Evolutionary conservation across 1,140 invertebrate genomes (phyloP).

Genomic region (Hyphantria cunea): DNA sequence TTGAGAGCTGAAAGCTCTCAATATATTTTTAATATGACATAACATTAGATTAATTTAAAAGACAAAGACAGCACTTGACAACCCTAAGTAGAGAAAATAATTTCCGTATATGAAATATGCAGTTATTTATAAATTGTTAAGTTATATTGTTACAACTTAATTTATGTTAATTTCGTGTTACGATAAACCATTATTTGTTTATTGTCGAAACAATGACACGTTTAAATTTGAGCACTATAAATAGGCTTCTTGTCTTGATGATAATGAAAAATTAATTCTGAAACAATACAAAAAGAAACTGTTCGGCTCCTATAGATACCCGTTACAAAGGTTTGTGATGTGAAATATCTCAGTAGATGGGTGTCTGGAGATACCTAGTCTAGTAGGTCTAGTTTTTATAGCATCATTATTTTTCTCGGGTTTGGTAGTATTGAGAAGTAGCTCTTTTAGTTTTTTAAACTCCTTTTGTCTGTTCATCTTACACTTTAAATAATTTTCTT

Average conservation of each 20-base stretch:
- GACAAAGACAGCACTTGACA: background rate
- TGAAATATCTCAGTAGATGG: background rate
- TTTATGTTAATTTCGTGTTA: slow-evolving; percentile 1
- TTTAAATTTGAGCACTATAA: background rate
- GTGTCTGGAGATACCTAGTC: background rate
- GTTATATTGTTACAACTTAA: slow-evolving; percentile 3
- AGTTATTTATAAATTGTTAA: background rate
- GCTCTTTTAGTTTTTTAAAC: background rate
- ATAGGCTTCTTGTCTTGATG: slow-evolving; percentile 2
- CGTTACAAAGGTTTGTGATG: background rate
- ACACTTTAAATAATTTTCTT: no score
- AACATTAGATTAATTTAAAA: no score
- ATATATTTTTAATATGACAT: no score
- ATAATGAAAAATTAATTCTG: slow-evolving; percentile 5
- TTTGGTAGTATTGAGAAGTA: background rate
- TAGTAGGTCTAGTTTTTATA: background rate
- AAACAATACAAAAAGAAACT: background rate
- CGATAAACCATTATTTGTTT: slow-evolving; percentile 3
- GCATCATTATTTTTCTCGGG: background rate
- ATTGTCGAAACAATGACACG: background rate
- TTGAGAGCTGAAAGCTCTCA: no score
- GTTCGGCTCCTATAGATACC: background rate
- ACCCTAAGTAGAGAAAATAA: background rate
- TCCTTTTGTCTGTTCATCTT: background rate
- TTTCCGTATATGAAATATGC: background rate